These are phyloP conservation scores for Papilio machaon DNA, from an alignment of 1,140 invertebrate species.

Conservation along the genomic window DNA sequence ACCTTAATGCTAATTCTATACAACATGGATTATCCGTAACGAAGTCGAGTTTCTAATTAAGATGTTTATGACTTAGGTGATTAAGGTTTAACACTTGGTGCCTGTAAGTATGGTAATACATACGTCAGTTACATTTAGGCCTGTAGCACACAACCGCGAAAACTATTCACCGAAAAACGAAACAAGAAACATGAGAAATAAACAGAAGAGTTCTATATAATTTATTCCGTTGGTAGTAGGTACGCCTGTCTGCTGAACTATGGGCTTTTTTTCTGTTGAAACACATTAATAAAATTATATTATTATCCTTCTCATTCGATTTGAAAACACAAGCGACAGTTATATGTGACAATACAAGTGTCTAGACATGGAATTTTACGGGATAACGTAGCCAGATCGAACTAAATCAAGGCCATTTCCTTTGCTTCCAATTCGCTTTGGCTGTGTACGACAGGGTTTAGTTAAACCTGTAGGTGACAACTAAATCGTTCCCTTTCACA, in stretches of 20 bases:
- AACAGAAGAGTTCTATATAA: too few relatives aligned
- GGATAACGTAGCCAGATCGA: too few relatives aligned
- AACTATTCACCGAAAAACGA: not conserved
- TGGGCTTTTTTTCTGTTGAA: too few relatives aligned
- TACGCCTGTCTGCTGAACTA: too few relatives aligned
- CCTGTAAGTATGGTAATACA: not conserved
- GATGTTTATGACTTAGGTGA: not conserved
- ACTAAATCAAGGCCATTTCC: not conserved
- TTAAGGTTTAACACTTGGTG: not conserved
- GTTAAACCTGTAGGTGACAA: conserved; percentile 21
- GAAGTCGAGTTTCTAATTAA: not conserved
- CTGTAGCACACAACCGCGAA: not conserved
- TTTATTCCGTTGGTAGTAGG: too few relatives aligned
- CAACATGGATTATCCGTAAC: not conserved
- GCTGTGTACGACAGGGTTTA: not conserved
- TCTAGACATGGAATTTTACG: too few relatives aligned
- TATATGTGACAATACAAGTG: too few relatives aligned
- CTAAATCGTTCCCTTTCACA: conserved; percentile 5
- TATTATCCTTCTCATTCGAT: too few relatives aligned
- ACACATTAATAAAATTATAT: too few relatives aligned
- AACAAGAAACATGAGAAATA: too few relatives aligned
- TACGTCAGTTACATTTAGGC: not conserved
- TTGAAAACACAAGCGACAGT: too few relatives aligned
- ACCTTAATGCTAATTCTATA: not conserved
- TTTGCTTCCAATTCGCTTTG: not conserved